These are phyloP conservation scores for Leptopterna dolabrata DNA, from an alignment of 2,888 invertebrate species.

Conservation along the genomic window DNA sequence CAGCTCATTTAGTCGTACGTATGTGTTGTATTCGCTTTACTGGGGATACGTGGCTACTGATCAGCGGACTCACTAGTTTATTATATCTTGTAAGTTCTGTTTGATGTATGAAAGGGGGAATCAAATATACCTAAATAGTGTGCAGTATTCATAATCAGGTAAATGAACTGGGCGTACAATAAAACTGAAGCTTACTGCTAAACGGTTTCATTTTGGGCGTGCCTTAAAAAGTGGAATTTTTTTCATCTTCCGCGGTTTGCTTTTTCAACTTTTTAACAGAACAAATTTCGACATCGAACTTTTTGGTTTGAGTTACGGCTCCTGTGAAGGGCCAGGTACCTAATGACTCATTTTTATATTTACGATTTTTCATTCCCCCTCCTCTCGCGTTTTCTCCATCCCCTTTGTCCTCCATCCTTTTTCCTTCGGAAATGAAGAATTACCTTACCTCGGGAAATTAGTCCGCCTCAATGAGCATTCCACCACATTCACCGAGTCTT, in stretches of 20 bases:
- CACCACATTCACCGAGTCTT: slow-evolving; percentile 28
- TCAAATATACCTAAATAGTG: no score
- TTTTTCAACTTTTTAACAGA: not conserved
- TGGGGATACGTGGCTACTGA: no score
- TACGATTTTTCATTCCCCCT: not conserved
- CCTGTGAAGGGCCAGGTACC: not conserved
- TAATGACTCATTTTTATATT: not conserved
- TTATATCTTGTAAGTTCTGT: no score
- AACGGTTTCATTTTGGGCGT: not conserved
- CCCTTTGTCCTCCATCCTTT: not conserved
- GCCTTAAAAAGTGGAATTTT: not conserved
- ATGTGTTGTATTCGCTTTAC: no score
- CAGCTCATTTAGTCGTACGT: no score
- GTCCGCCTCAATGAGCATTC: slow-evolving; percentile 22
- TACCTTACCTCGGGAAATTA: slow-evolving; percentile 31
- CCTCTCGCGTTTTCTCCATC: not conserved
- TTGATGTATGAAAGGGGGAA: no score
- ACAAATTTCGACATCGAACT: not conserved
- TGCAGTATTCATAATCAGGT: no score
- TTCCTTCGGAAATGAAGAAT: slow-evolving; percentile 20
- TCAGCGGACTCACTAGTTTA: no score
- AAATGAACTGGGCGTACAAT: no score
- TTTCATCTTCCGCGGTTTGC: not conserved
- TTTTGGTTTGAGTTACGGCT: not conserved
- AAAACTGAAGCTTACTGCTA: not conserved